Conservation (phyloP, 1,140 invertebrate genomes). For the Aphidius gifuensis region DNA sequence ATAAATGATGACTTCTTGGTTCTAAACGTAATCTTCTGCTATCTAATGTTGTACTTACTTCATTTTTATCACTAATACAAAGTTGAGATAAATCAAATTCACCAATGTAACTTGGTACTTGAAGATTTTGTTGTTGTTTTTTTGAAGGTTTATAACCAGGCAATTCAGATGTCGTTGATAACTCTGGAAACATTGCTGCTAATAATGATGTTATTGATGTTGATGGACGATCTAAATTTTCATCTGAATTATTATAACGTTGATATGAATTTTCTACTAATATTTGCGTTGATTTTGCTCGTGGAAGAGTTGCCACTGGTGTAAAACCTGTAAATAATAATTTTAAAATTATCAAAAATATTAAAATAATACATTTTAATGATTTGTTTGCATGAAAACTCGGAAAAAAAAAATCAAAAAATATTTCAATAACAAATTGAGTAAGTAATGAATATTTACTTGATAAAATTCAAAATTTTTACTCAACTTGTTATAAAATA, state of each 20-base stretch:
- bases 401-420: too few species aligned
- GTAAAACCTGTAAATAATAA: slow-evolving; percentile 25
- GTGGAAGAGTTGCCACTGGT: slow-evolving; percentile 43
- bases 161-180: slow-evolving; percentile 42
- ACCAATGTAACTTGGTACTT: slow-evolving; percentile 38
- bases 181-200: slow-evolving; percentile 50
- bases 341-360: neutral
- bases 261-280: slow-evolving; percentile 35
- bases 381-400: too few species aligned
- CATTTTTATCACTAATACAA: slow-evolving; percentile 34
- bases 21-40: slow-evolving; percentile 43
- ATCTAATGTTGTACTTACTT: slow-evolving; percentile 35
- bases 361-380: too few species aligned
- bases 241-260: slow-evolving; percentile 7
- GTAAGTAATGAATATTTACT: too few species aligned
- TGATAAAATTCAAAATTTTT: too few species aligned
- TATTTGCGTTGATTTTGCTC: slow-evolving; percentile 50
- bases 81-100: slow-evolving; percentile 40
- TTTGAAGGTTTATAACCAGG: slow-evolving; percentile 42
- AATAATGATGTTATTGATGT: slow-evolving; percentile 49
- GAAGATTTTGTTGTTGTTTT: slow-evolving; percentile 37
- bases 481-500: too few species aligned
- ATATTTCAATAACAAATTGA: too few species aligned
- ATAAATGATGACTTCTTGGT: slow-evolving; percentile 44
- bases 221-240: neutral